Conservation (phyloP, 2,888 invertebrate species). For the Laothoe populi region DNA sequence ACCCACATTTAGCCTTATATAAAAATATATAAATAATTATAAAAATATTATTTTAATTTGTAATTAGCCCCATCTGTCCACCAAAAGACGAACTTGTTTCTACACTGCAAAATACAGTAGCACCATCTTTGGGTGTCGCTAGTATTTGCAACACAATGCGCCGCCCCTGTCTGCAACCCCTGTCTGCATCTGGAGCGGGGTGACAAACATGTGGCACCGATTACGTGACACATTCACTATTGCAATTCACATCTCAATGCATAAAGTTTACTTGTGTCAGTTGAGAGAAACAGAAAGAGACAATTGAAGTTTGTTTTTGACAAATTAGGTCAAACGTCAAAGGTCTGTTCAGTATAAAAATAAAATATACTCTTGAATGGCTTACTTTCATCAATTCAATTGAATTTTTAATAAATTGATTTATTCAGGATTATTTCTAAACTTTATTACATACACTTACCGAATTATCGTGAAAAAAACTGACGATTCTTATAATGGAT, state of each 20-base stretch:
- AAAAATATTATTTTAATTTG: slow-evolving; percentile 1
- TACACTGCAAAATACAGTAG: slow-evolving; percentile 73
- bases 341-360: too few species aligned
- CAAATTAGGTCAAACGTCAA: too few species aligned
- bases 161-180: slow-evolving; percentile 65
- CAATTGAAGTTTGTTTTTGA: too few species aligned
- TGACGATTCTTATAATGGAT: slow-evolving; percentile 25
- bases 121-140: slow-evolving; percentile 74
- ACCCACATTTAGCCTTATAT: background rate
- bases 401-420: too few species aligned
- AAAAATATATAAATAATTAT: background rate
- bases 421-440: background rate
- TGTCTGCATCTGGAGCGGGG: slow-evolving; percentile 63
- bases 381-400: too few species aligned
- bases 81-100: slow-evolving; percentile 72
- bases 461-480: background rate
- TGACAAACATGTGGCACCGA: slow-evolving; percentile 53
- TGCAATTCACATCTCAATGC: slow-evolving; percentile 27
- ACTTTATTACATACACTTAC: background rate
- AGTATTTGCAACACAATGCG: slow-evolving; percentile 71
- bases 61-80: slow-evolving; percentile 65
- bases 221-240: slow-evolving; percentile 50
- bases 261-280: slow-evolving; percentile 18
- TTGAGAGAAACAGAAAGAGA: background rate
- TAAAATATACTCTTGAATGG: too few species aligned